phyloP scores from a whole-genome alignment of 2,797 vertebrate genomes.

The Notoglanidium macrostoma region DNA sequence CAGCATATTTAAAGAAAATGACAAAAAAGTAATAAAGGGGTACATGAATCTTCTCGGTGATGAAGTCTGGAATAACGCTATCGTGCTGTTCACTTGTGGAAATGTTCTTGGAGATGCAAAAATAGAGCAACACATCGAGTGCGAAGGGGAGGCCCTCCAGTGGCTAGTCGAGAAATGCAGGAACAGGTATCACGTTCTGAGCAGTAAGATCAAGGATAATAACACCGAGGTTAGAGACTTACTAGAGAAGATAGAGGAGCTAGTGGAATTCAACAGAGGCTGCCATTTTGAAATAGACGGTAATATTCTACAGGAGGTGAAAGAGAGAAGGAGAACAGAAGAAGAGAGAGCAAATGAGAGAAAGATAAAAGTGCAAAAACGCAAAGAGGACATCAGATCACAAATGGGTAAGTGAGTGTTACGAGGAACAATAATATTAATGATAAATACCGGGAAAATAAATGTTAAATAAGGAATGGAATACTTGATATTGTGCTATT shows the following conservation, averaged over 20 bases:
- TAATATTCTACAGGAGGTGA: not conserved
- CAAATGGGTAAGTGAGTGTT: not conserved
- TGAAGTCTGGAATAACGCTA: not conserved
- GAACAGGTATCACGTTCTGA: slow-evolving; percentile 27
- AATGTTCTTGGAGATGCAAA: not conserved
- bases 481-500: no score
- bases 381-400: not conserved
- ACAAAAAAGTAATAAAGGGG: not conserved
- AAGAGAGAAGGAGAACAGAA: not conserved
- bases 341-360: not conserved
- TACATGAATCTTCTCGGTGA: not conserved
- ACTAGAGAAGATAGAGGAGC: slow-evolving; percentile 14
- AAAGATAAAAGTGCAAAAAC: not conserved
- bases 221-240: not conserved
- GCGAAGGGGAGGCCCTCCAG: not conserved
- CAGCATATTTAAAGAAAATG: not conserved
- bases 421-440: not conserved
- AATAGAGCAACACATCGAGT: slow-evolving; percentile 17
- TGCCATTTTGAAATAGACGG: not conserved
- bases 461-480: no score
- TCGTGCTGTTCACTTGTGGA: not conserved
- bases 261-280: not conserved
- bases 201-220: not conserved
- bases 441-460: no score
- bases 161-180: slow-evolving; percentile 14